Base-by-base conservation (phyloP, 2,888 invertebrate species). In the Xiphydria camelus region DNA sequence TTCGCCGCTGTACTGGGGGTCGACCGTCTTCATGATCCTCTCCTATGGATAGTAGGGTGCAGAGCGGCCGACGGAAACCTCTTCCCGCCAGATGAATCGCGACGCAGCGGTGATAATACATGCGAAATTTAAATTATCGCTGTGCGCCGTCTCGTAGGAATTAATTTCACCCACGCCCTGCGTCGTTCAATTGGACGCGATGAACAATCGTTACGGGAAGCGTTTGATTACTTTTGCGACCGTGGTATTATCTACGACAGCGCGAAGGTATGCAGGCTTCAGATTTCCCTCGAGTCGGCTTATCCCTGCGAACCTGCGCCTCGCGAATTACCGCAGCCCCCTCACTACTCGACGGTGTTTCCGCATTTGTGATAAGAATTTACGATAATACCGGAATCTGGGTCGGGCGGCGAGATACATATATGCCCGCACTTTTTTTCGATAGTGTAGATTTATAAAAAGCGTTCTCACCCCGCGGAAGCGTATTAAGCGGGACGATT, bases 11-110 rank as follows among this genome's bases (percentile, higher is more conserved):
- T 19, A 56, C 29, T 43, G 52, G 41, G 58, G 52, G 40, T 64
- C 70, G 12, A 67, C 71, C 2, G 49, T 66, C 37, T 70, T 72
- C 51, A 49, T 71, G 55, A 68, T 72, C 47, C 46, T 72, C 37
- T 64, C 72, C 7, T 73, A 72, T 38, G 62, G 59, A 36, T 59
- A 49, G 29, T n/a, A n/a, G n/a, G n/a, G n/a, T n/a, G n/a, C n/a
- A n/a, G n/a, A n/a, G n/a, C n/a, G n/a, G n/a, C n/a, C n/a, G n/a
- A n/a, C n/a, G n/a, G n/a, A n/a, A n/a, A n/a, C n/a, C n/a, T n/a
- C n/a, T n/a, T n/a, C n/a, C n/a, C n/a, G n/a, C n/a, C n/a, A n/a
- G n/a, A n/a, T n/a, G n/a, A n/a, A n/a, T n/a, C n/a, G n/a, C n/a
- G n/a, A n/a, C n/a, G n/a, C n/a, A n/a, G n/a, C n/a, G n/a, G 18